Evolutionary conservation across 2,113 vertebrate genomes (phyloP), one percentile per base, ranked within the genome.

Genomic region (Corythornis cristatus): DNA sequence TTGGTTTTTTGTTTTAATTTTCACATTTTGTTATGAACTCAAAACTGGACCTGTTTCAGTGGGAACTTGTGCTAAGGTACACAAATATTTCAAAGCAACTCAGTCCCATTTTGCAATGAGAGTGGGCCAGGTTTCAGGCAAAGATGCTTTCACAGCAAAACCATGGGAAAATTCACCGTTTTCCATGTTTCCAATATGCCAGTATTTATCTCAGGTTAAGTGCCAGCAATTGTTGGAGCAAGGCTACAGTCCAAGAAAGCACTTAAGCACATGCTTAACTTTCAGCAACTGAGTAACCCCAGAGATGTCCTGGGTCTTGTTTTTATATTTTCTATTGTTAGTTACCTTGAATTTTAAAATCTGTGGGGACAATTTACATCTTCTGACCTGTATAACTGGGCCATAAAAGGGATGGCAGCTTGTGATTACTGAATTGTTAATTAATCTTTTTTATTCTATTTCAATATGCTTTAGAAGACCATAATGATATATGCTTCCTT

Each of bases 381-480:
- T 77, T 95, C 68, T 86, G 60, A 92, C 71, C 77, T 89, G 75
- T 33, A 16, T 88, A 95, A 91, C 33, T 92, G 87, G 74, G n/a
- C 87, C 53, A 40, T 85, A 87, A 93, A 94, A 89, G 67, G 82
- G 67, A 88, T 80, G 61, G 91, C 54, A 89, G 85, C 79, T 91
- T 37, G 8, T 93, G 87, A 94, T 88, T 89, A 77, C 82, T 31
- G 78, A 93, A 96, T 83, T 80, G 87, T 94, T 94, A 96, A 95
- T 96, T 92, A 96, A 91, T 94, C 94, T 85, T 73, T 93, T 96
- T 96, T 96, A 96, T 96, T 96, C 74, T 94, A 93, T 96, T 96
- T 92, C 92, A 95, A 95, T 87, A 91, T 71, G 86, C 71, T 93
- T 95, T 80, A 89, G 91, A 85, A 93, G 79, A 48, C 82, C 82